Base-by-base conservation (phyloP, 2,888 invertebrate genomes). In the Uropetala carovei region DNA sequence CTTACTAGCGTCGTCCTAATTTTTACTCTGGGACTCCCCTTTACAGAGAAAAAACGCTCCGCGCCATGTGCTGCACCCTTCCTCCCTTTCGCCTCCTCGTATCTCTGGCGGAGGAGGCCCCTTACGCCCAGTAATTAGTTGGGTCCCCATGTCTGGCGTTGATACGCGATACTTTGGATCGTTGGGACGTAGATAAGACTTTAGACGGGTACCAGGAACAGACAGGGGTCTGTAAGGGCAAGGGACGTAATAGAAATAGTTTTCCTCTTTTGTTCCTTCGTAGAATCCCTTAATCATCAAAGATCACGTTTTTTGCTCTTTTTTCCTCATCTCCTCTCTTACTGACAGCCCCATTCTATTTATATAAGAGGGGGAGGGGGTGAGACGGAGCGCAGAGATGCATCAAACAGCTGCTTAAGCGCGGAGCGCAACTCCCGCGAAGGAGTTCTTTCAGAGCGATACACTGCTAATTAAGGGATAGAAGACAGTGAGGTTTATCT, bases 221-320 rank as follows among this genome's bases (percentile, higher is more conserved):
- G 86, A 64, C 18, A 89, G 64, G 22, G 89, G 89, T 27, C 89
- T 89, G 64, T 89, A 64, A 89, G 86, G 56, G 43, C 57, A 57
- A 64, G 18, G 86, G 60, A 43, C 89, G 60, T 89, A 89, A 89
- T 89, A 89, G 89, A 89, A 89, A 89, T 89, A 89, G 89, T 89
- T 89, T 89, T 89, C 64, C 89, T 89, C 89, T 56, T 89, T 89
- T 89, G 89, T 89, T 89, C 89, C 68, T 60, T 11, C 30, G 43
- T n/a, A 64, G 89, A 89, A 68, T 89, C 89, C 89, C 64, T 89
- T 89, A 89, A 64, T 89, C 89, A 89, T 89, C 89, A n/a, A 11
- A 64, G 30, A 22, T 75, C 68, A 59, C 30, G 30, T 86, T 60
- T 86, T 85, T 60, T 64, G 60, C 9, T 30, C 27, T 13, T 60